Conservation (phyloP, 1,140 invertebrate genomes). For the Cydia amplana region DNA sequence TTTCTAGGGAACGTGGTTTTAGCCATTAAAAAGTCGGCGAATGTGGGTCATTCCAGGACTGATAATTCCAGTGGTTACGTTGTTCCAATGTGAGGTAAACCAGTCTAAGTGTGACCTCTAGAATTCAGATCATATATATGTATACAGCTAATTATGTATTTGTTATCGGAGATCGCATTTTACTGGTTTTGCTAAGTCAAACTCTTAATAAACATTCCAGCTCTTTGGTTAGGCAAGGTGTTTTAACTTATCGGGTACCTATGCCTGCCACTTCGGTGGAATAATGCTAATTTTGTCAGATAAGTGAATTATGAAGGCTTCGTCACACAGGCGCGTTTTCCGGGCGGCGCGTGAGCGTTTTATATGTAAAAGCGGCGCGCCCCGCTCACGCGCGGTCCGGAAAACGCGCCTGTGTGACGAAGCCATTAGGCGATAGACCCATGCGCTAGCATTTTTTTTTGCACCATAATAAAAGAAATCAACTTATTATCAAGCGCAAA, state of each 20-base stretch:
- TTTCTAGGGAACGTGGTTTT: slow-evolving; percentile 6
- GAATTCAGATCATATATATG: no score
- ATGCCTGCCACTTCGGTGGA: not conserved
- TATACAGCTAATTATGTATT: no score
- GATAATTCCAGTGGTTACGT: not conserved
- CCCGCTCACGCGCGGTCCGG: no score
- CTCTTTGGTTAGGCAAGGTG: not conserved
- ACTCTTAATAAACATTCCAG: not conserved
- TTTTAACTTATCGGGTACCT: not conserved
- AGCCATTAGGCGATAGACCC: not conserved
- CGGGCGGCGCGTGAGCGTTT: no score
- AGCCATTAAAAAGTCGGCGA: not conserved
- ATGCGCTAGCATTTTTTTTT: not conserved
- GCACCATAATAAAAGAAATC: not conserved
- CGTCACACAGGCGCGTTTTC: no score
- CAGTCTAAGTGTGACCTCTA: not conserved
- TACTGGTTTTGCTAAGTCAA: not conserved
- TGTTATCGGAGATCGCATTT: not conserved
- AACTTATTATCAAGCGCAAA: not conserved
- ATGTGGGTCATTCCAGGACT: slow-evolving; percentile 6
- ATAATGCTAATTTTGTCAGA: slow-evolving; percentile 12
- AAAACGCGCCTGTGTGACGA: no score
- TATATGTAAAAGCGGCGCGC: no score
- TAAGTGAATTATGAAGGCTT: no score
- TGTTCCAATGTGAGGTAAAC: not conserved